Conservation (phyloP, 1,140 invertebrate genomes). For the Polypedilum pembai region DNA sequence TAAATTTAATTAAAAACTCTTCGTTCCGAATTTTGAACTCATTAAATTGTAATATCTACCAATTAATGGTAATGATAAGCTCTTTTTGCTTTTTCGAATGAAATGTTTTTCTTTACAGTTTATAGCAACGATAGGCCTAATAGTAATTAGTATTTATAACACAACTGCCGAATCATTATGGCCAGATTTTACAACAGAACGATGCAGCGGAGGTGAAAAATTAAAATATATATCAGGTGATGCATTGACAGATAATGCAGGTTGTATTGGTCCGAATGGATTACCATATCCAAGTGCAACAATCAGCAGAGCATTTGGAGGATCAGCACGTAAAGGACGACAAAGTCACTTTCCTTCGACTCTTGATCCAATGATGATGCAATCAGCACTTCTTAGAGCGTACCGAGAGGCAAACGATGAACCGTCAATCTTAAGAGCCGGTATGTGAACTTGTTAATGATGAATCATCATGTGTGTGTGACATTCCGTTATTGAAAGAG, state of each 20-base stretch:
- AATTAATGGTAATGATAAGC: background rate
- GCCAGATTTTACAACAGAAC: conserved; percentile 35
- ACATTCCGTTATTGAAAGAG: background rate
- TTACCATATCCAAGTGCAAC: conserved; percentile 67
- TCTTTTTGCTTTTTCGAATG: background rate
- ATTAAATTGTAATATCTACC: background rate
- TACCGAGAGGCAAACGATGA: conserved; percentile 50
- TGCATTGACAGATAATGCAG: conserved; percentile 62
- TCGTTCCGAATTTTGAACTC: background rate
- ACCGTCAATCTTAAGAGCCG: background rate
- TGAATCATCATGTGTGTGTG: background rate
- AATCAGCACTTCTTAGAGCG: conserved; percentile 57
- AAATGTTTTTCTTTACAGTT: background rate
- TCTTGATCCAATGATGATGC: conserved; percentile 62
- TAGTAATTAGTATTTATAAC: background rate
- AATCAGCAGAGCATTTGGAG: conserved; percentile 53
- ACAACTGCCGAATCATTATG: conserved; percentile 1
- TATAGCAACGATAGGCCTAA: background rate
- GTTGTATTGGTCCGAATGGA: conserved; percentile 73
- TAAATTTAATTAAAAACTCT: conserved; percentile 12
- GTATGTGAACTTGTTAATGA: background rate
- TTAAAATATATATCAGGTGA: conserved; percentile 80
- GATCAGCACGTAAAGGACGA: conserved; percentile 42
- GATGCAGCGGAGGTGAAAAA: conserved; percentile 51
- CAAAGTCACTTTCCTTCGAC: conserved; percentile 45